Percentiles rank a stretch among this genome's conserved stretches.
Conservation (phyloP, 1,140 invertebrate genomes). For the Diorhabda sublineata region DNA sequence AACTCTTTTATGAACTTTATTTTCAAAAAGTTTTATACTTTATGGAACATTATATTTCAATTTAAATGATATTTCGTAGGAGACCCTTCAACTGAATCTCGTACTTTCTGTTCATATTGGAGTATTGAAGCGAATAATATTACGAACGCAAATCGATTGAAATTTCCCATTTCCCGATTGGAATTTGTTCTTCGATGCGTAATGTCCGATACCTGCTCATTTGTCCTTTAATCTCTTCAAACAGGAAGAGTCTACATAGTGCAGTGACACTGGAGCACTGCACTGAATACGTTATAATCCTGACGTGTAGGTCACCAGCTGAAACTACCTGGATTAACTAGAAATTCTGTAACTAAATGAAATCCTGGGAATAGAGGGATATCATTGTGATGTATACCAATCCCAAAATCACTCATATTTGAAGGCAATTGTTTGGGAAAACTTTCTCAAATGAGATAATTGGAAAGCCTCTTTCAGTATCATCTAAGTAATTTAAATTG, state of each 20-base stretch:
- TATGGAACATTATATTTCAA: no score
- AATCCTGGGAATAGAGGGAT: not conserved
- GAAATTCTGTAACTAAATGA: not conserved
- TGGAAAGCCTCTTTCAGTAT: no score
- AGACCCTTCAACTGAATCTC: no score
- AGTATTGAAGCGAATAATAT: not conserved
- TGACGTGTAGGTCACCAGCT: not conserved
- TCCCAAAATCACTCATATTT: no score
- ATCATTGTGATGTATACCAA: no score
- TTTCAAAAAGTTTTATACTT: no score
- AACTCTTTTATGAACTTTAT: no score
- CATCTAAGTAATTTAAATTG: no score
- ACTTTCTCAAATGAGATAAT: no score
- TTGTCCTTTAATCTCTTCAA: slow-evolving; percentile 1
- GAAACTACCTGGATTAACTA: not conserved
- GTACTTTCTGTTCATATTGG: no score
- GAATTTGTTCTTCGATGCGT: not conserved
- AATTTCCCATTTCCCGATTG: not conserved
- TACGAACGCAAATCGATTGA: not conserved
- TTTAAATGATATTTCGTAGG: no score
- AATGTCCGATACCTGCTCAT: slow-evolving; percentile 1
- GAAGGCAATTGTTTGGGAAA: no score
- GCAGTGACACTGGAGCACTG: not conserved
- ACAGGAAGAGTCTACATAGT: not conserved
- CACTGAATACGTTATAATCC: not conserved